Evolutionary conservation across 1,140 invertebrate species (phyloP), one percentile per base, ranked within the genome.

Genomic region (Samia ricini): DNA sequence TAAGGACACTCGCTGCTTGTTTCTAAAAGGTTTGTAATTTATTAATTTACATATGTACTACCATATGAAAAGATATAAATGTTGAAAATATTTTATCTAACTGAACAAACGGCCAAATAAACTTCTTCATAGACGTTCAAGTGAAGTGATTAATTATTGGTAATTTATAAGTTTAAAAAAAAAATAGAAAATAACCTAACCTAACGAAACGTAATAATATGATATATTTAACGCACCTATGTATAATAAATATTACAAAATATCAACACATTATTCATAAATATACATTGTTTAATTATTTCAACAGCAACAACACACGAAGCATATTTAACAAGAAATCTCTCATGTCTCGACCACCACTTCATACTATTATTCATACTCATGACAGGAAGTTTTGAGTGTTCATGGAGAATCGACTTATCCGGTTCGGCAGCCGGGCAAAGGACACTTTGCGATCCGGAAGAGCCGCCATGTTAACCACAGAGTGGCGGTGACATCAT

Each of bases 361-460:
- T 42, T 42, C 33, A 42, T 42, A 42, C 33, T 4, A 42, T n/a
- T n/a, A n/a, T 15, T 42, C 33, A 42, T 57, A 33, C 56, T 57
- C 24, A 59, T 20, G 22, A 24, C 56, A 64, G 69, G 67, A 77
- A 60, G 66, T 64, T 57, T 62, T 62, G 63, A 69, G 62, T 71
- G 67, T 64, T 63, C 19, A 22, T 52, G 61, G 64, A 58, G 68
- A 72, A 69, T 74, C 61, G 61, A 55, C 56, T 56, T 74, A 68
- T 75, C 72, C 75, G 64, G 69, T 51, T 63, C 58, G 63, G 60
- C 51, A 63, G 63, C 66, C 60, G 62, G 50, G 60, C 55, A 61
- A 60, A 69, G 63, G 68, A 57, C 64, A 69, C 72, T 75, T 70
- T 66, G 66, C 54, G 51, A 60, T 57, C 66, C 72, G 76, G 70